Evolutionary conservation across 2,797 vertebrate genomes (phyloP).

Genomic region (Austrolebias charrua): DNA sequence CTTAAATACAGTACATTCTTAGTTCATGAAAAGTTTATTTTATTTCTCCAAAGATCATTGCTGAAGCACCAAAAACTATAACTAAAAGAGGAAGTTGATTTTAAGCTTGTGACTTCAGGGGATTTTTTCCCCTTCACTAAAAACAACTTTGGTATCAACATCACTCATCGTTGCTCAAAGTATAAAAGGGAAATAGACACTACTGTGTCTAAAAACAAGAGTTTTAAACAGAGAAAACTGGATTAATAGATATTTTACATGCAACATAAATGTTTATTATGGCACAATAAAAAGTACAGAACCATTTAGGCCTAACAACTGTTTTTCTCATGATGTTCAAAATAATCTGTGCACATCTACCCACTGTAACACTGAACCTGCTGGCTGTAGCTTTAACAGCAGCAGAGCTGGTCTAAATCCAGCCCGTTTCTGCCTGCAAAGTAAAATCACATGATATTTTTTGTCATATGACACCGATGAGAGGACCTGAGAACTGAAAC

Average conservation of each 20-base stretch:
- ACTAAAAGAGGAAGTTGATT: conserved; percentile 35
- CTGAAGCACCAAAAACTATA: not conserved
- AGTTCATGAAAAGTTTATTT: not conserved
- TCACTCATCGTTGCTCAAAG: conserved; percentile 3
- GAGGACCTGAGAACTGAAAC: conserved; percentile 18
- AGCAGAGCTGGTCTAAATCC: conserved; percentile 14
- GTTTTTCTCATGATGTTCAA: not conserved
- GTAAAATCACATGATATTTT: conserved; percentile 79
- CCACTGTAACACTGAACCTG: conserved; percentile 28
- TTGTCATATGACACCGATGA: conserved; percentile 78
- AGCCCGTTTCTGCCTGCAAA: conserved; percentile 38
- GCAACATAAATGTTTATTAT: too few species aligned
- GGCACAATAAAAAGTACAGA: too few species aligned
- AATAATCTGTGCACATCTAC: not conserved
- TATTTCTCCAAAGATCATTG: conserved; percentile 3
- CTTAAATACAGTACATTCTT: not conserved
- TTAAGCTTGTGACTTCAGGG: conserved; percentile 18
- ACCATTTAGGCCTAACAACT: not conserved
- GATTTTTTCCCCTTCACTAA: conserved; percentile 8
- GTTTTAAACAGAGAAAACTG: too few species aligned
- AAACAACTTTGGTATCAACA: conserved; percentile 13
- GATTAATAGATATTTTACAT: too few species aligned
- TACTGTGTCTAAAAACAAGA: not conserved
- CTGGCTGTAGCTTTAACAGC: conserved; percentile 22
- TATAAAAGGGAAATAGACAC: not conserved